Base-by-base conservation (phyloP, 2,797 vertebrate genomes). In the Catamblyrhynchus diadema region DNA sequence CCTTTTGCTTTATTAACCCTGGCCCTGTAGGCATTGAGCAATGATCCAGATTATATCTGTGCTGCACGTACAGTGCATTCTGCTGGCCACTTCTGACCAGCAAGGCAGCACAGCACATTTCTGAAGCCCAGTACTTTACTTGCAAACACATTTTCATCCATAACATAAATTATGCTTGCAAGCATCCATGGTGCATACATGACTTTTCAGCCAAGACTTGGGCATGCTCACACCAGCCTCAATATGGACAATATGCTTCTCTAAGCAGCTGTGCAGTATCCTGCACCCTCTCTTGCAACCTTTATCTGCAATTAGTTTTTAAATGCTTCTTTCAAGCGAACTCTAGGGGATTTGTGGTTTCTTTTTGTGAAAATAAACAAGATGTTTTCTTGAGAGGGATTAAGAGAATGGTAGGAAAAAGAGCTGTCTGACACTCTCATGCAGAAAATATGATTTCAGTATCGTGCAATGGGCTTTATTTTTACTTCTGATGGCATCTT, bases 1-100 rank as follows among this genome's bases (percentile, higher is more conserved):
- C 86, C 89, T 94, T 96, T 95, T 81, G 66, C 92, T 93, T 95
- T 96, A 73, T 92, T 96, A 94, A 92, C 44, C 54, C 84, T 70
- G 72, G 81, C 72, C 93, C 81, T 89, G 57, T 79, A 86, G 81
- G 84, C 85, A 90, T 88, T 95, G 85, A 96, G 93, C 89, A 96
- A 95, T 81, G 72, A 42, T 86, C 44, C 44, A 80, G 80, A 86
- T 57, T 10, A 4, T 93, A 30, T 82, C 79, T 82, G 35, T 60
- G 72, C 78, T 92, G 82, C 92, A 85, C 27, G 41, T 91, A 73
- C 39, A 88, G 75, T 95, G 92, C 88, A 65, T 94, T 92, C 74
- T 92, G 73, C 59, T 91, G 91, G 90, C 81, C 72, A 37, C 66
- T 78, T 81, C 69, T 45, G 69, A 70, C 21, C 3, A 45, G 53